Conservation (phyloP, 2,797 vertebrate species). For the Austrolebias charrua region DNA sequence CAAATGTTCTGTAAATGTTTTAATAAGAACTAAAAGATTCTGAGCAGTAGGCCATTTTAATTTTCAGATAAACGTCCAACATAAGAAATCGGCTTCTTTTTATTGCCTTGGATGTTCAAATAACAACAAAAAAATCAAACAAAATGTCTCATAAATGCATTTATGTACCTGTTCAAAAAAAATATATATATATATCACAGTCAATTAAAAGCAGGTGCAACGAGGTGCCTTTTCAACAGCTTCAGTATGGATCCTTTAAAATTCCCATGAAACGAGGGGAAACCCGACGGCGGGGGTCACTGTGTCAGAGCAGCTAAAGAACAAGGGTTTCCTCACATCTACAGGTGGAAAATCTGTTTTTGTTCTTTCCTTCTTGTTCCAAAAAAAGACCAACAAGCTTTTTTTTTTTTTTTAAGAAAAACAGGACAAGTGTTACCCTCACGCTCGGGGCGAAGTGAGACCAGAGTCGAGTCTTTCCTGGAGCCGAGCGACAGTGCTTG, state of each 20-base stretch:
- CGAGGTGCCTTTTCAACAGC: slow-evolving; percentile 59
- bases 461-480: slow-evolving; percentile 57
- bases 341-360: slow-evolving; percentile 35
- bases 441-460: slow-evolving; percentile 39
- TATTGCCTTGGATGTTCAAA: slow-evolving; percentile 56
- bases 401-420: slow-evolving; percentile 41
- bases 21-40: slow-evolving; percentile 31
- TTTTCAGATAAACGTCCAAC: slow-evolving; percentile 47
- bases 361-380: slow-evolving; percentile 16
- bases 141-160: slow-evolving; percentile 57
- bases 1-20: slow-evolving; percentile 13
- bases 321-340: slow-evolving; percentile 40
- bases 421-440: slow-evolving; percentile 48
- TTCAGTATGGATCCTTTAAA: slow-evolving; percentile 50
- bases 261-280: slow-evolving; percentile 42
- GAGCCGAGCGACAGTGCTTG: slow-evolving; percentile 57
- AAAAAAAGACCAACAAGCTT: slow-evolving; percentile 65
- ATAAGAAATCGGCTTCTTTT: slow-evolving; percentile 49
- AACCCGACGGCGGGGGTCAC: slow-evolving; percentile 51
- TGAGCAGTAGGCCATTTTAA: slow-evolving; percentile 30
- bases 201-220: slow-evolving; percentile 54
- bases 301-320: slow-evolving; percentile 18
- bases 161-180: slow-evolving; percentile 62
- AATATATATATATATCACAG: not conserved
- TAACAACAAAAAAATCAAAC: slow-evolving; percentile 53